A percentile compares a stretch with the other conserved stretches of the same genome.
Conservation (phyloP, 2,888 invertebrate species). For the Tyria jacobaeae region DNA sequence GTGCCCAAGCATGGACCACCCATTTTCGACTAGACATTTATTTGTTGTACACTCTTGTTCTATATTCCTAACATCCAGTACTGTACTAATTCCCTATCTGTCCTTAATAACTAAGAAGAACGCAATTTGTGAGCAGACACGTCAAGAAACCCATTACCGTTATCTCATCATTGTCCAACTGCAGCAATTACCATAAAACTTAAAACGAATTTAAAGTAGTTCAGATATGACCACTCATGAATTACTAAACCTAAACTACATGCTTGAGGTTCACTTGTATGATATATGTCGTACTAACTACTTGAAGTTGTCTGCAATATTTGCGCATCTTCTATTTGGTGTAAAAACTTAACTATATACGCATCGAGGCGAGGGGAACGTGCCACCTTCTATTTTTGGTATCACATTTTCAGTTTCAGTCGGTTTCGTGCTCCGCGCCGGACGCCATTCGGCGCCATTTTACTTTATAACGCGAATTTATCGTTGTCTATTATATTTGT, state of each 20-base stretch:
- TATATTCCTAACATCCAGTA: neutral
- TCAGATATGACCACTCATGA: neutral
- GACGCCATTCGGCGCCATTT: conserved; percentile 65
- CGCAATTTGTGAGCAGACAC: conserved; percentile 23
- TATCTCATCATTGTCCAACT: conserved; percentile 30
- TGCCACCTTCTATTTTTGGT: conserved; percentile 79
- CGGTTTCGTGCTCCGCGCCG: conserved; percentile 69
- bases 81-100: conserved; percentile 1
- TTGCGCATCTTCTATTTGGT: conserved; percentile 57
- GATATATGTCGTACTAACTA: neutral
- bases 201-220: neutral
- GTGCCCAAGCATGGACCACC: too few species aligned
- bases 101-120: conserved; percentile 34
- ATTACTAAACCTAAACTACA: neutral
- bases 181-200: conserved; percentile 27
- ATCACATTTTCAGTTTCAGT: conserved; percentile 81
- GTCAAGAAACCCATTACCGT: conserved; percentile 24
- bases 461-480: conserved; percentile 51
- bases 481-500: conserved; percentile 34
- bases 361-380: conserved; percentile 67
- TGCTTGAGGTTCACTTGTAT: neutral
- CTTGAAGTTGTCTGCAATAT: conserved; percentile 21
- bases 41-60: too few species aligned
- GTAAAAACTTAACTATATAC: conserved; percentile 55
- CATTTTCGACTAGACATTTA: too few species aligned